Evolutionary conservation across 2,888 invertebrate genomes (phyloP), one percentile per base, ranked within the genome.

Genomic region (Diabrotica balteata): DNA sequence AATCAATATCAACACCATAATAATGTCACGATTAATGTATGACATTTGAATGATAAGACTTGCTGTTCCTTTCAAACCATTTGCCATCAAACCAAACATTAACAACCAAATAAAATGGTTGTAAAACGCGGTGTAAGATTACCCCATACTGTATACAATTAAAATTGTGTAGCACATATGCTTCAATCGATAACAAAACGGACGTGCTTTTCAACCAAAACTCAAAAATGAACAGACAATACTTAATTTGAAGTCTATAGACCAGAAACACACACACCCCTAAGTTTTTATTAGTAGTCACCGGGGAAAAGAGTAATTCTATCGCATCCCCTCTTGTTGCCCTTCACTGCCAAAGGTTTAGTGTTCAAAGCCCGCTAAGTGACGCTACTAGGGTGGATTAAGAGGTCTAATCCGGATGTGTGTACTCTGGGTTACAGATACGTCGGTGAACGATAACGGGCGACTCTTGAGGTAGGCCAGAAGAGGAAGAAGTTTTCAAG

Each of bases 401-500:
- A 59, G 50, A 50, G 59, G 44, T 42, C 7, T 59, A 50, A 59
- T 59, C 59, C 59, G 59, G 59, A 59, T 59, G 59, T 50, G 59
- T 59, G 17, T 57, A 17, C 44, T 44, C 45, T 44, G 17, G 55
- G 55, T 57, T 57, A 45, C 44, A 43, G 11, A 45, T 45, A 57
- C 11, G 49, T 32, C 59, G 54, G 54, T 7, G 22, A 22, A 22
- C 10, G 32, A 10, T 22, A 17, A 54, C 22, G 32, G 54, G 22
- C 54, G 42, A 10, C 7, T 54, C 17, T 53, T 32, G 32, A 32
- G 32, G 32, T 32, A 32, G 32, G 32, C 32, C 32, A 32, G 32
- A 32, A 32, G 32, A 32, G 32, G 32, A 32, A 32, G 32, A 32
- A 32, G 32, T 32, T 32, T 32, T 32, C 32, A 5, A 2, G 32